Conservation (phyloP, 2,888 invertebrate species). For the Ichneumon xanthorius region DNA sequence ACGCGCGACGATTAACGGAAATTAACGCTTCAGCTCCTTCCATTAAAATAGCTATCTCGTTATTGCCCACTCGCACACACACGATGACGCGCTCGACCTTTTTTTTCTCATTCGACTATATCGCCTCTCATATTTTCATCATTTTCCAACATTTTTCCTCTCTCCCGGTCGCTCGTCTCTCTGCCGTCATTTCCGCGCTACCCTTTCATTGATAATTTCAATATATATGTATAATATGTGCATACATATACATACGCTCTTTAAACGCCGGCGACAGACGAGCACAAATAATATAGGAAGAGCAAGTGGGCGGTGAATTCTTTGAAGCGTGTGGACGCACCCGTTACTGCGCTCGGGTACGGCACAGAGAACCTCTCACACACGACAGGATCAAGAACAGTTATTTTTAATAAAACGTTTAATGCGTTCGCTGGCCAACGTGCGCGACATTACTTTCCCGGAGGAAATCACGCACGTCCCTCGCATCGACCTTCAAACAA, state of each 20-base stretch:
- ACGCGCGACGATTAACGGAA: background rate
- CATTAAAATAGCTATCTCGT: background rate
- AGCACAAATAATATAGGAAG: constrained; percentile 45
- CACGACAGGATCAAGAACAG: constrained; percentile 12
- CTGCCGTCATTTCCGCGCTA: constrained; percentile 14
- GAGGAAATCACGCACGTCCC: background rate
- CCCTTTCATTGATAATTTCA: constrained; percentile 17
- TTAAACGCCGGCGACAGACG: constrained; percentile 2
- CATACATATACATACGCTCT: background rate
- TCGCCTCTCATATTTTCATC: constrained; percentile 31
- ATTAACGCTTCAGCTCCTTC: constrained; percentile 15
- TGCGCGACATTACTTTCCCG: background rate
- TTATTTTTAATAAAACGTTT: constrained; percentile 42
- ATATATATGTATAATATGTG: constrained; percentile 7
- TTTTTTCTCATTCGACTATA: background rate
- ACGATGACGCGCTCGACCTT: constrained; percentile 1
- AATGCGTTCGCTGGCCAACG: constrained; percentile 1
- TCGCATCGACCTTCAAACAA: constrained; percentile 14
- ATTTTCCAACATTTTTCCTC: constrained; percentile 39
- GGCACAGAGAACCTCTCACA: background rate
- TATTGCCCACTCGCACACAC: background rate
- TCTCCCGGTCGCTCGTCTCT: background rate
- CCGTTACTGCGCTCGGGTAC: constrained; percentile 22
- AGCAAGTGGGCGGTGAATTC: constrained; percentile 34
- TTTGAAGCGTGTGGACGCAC: constrained; percentile 33